A percentile compares a stretch with the other conserved stretches of the same genome.
These are phyloP conservation scores for Oncopeltus fasciatus DNA, from an alignment of 1,140 invertebrate genomes.

Conservation along the genomic window DNA sequence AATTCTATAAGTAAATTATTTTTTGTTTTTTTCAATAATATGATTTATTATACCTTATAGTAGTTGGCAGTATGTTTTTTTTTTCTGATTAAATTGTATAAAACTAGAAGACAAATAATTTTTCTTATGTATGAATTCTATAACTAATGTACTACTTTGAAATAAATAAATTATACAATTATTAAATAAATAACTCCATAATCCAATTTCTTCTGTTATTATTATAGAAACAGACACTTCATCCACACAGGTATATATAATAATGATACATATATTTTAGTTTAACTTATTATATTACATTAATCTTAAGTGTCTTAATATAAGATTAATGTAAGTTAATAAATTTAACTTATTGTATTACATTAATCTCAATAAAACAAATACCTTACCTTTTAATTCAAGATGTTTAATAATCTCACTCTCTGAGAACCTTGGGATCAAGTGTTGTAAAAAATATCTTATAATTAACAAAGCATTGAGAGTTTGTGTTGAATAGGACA, in stretches of 20 bases:
- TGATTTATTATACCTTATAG: too few relatives aligned
- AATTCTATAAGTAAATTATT: too few relatives aligned
- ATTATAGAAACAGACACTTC: not conserved
- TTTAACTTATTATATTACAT: not conserved
- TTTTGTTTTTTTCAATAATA: too few relatives aligned
- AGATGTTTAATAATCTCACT: conserved; percentile 10
- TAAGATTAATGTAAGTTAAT: not conserved
- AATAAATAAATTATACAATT: too few relatives aligned
- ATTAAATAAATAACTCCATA: too few relatives aligned
- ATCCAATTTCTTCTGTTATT: not conserved
- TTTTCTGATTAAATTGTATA: too few relatives aligned
- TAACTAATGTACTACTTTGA: too few relatives aligned
- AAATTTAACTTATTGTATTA: not conserved
- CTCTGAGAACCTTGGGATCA: conserved; percentile 1
- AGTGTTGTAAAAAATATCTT: conserved; percentile 5
- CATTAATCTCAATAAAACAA: conserved; percentile 23
- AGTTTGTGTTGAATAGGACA: not conserved
- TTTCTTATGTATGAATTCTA: too few relatives aligned
- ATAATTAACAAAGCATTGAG: conserved; percentile 1
- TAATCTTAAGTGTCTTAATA: not conserved
- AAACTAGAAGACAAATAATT: too few relatives aligned
- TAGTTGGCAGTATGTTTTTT: too few relatives aligned
- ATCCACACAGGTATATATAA: not conserved
- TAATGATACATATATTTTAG: not conserved
- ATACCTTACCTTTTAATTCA: not conserved